These are phyloP conservation scores for Anhinga rufa DNA, from an alignment of 2,113 vertebrate species.

Conservation along the genomic window DNA sequence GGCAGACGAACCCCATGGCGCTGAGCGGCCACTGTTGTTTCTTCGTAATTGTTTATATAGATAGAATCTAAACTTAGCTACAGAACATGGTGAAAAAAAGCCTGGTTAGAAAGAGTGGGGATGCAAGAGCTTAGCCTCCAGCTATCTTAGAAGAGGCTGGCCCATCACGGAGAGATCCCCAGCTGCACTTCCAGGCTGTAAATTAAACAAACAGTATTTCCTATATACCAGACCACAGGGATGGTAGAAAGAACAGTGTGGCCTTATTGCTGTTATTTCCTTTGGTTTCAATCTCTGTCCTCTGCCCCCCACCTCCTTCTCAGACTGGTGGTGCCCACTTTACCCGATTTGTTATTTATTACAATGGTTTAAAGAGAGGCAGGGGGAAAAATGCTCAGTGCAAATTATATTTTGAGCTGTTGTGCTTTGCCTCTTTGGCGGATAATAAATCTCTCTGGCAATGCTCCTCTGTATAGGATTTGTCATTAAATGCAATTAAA, in stretches of 20 bases:
- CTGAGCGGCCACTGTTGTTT: neutral
- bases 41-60: neutral
- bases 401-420: constrained; percentile 68
- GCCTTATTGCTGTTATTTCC: constrained; percentile 60
- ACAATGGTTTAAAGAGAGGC: constrained; percentile 41
- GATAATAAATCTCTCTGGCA: constrained; percentile 66
- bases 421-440: constrained; percentile 58
- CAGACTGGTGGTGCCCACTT: constrained; percentile 35
- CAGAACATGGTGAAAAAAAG: neutral
- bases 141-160: neutral
- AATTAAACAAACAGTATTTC: constrained; percentile 64
- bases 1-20: neutral
- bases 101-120: neutral
- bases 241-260: constrained; percentile 33
- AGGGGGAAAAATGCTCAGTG: constrained; percentile 42
- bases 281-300: constrained; percentile 33
- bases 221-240: constrained; percentile 17
- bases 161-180: constrained; percentile 14
- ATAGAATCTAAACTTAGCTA: neutral
- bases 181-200: constrained; percentile 51
- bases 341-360: constrained; percentile 57
- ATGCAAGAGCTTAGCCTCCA: neutral
- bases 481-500: constrained; percentile 73
- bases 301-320: constrained; percentile 17
- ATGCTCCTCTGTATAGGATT: constrained; percentile 59